Evolutionary conservation across 2,888 invertebrate genomes (phyloP).

Genomic region (Eilema griseolum): DNA sequence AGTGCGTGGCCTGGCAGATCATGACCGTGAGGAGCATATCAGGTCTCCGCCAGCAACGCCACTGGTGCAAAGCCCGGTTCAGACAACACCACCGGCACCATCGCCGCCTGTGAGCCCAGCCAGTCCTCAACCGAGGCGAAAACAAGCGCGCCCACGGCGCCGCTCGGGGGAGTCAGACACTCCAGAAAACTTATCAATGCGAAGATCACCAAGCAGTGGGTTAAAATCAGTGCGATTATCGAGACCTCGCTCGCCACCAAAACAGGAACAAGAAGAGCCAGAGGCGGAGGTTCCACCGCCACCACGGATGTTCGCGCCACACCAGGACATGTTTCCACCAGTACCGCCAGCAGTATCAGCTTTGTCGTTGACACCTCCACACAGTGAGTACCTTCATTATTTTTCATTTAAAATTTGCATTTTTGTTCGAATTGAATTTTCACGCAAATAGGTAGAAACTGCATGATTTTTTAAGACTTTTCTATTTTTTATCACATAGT

Average conservation of each 20-base stretch:
- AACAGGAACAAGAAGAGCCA: constrained; percentile 77
- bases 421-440: neutral
- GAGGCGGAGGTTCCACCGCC: constrained; percentile 86
- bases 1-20: constrained; percentile 92
- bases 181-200: constrained; percentile 88
- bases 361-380: constrained; percentile 93
- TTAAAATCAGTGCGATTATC: constrained; percentile 78
- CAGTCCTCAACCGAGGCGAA: constrained; percentile 94
- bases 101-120: constrained; percentile 88
- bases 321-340: constrained; percentile 90
- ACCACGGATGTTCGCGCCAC: constrained; percentile 85
- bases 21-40: constrained; percentile 81
- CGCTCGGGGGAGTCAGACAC: constrained; percentile 91
- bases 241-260: constrained; percentile 76
- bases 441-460: neutral
- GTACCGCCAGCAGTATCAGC: constrained; percentile 90
- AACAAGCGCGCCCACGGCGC: constrained; percentile 94
- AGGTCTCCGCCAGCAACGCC: constrained; percentile 77
- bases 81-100: constrained; percentile 75
- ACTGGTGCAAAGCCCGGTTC: constrained; percentile 80
- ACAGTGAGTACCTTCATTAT: constrained; percentile 87
- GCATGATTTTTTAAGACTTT: neutral
- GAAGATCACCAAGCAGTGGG: constrained; percentile 80
- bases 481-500: neutral
- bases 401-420: neutral